Evolutionary conservation across 2,888 invertebrate genomes (phyloP), one percentile per base, ranked within the genome.

Genomic region (Bimastos eiseni): DNA sequence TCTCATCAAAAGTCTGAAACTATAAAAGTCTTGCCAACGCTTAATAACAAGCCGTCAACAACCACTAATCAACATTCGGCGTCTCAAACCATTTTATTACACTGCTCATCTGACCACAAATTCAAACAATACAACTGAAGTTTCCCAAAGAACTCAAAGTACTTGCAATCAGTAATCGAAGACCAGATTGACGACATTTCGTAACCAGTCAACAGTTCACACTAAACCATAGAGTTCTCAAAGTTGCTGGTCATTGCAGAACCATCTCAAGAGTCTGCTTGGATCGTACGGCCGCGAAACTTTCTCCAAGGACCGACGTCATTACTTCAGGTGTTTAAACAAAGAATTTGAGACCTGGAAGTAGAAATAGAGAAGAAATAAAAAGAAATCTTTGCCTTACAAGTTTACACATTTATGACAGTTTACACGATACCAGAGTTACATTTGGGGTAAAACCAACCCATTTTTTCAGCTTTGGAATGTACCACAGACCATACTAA

Each of bases 341-440:
- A 91, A 21, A 49, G 91, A 89, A 37, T 91, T 36, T 34, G 91
- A 55, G n/a, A 91, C 98, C 95, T 92, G 91, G 90, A 93, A 92
- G 24, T 90, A 55, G 91, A 88, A 70, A 90, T 89, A 83, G 44
- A 88, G n/a, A 84, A 84, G 30, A 90, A n/a, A 49, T 49, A 4
- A 49, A n/a, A n/a, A n/a, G n/a, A n/a, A 24, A 34, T n/a, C 8
- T 37, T 1, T 3, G 24, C 1, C 3, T 49, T 49, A 4, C 6
- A 1, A 49, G 1, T 1, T 49, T 49, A 49, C 49, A 21, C 19
- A n/a, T n/a, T n/a, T n/a, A 11, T 1, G n/a, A 70, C 30, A 70
- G 70, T n/a, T 70, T 70, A 70, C 70, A n/a, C 13, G n/a, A 70
- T 8, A 5, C 21, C 24, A 8, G 6, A 70, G 8, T n/a, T 70